Conservation (phyloP, 2,888 invertebrate species). For the Acholoe squamosa region DNA sequence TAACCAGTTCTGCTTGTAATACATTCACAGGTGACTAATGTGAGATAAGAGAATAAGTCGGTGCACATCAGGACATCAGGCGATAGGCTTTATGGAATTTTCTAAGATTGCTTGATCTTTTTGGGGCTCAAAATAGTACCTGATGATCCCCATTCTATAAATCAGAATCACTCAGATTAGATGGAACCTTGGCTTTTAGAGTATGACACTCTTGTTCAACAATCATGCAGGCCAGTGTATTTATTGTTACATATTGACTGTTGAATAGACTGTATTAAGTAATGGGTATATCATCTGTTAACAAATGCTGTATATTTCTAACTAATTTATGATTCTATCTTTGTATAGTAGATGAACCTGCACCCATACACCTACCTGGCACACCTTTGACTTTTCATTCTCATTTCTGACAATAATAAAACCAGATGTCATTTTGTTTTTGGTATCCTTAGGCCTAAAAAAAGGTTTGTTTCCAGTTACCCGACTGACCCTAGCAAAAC, state of each 20-base stretch:
- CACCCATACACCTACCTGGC: no score
- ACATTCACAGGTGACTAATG: no score
- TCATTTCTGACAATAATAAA: no score
- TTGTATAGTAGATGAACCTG: background rate
- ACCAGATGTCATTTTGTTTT: no score
- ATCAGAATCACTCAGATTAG: background rate
- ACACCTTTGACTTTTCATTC: no score
- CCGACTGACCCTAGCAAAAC: no score
- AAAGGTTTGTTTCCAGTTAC: no score
- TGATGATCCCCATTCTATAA: background rate
- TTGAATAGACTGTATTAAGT: background rate
- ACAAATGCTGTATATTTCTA: slow-evolving; percentile 13
- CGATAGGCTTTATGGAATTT: background rate
- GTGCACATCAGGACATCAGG: no score
- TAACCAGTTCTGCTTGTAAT: no score
- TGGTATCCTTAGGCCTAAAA: no score
- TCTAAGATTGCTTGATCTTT: background rate
- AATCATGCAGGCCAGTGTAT: background rate
- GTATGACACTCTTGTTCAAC: no score
- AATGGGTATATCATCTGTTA: background rate
- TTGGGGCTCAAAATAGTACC: background rate
- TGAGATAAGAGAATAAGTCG: no score
- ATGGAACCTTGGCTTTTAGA: background rate
- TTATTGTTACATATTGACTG: background rate
- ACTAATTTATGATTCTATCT: background rate